Percentiles rank a stretch among this genome's conserved stretches.
These are phyloP conservation scores for Ciconia stormi DNA, from an alignment of 2,113 vertebrate species.

Conservation along the genomic window DNA sequence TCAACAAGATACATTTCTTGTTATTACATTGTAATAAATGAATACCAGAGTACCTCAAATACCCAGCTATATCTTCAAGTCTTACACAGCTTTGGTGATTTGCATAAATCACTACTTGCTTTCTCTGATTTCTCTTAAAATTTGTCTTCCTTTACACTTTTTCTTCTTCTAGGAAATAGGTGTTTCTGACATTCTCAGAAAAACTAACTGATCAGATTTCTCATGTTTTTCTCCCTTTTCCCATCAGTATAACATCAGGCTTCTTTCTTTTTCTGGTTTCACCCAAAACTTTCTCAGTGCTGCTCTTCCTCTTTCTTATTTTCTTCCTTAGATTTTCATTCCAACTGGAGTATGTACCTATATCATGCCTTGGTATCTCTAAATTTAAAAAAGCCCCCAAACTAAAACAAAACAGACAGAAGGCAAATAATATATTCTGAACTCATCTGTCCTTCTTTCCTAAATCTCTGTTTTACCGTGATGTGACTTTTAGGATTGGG, in stretches of 20 bases:
- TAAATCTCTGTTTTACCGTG: not conserved
- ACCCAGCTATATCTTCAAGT: not conserved
- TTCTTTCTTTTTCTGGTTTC: not conserved
- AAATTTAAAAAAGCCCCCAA: not conserved
- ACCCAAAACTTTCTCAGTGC: not conserved
- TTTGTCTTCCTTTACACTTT: not conserved
- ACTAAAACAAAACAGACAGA: not conserved
- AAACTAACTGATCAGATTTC: not conserved
- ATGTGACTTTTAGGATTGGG: not conserved
- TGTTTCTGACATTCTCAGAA: not conserved
- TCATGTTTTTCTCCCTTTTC: not conserved
- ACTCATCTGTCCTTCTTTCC: not conserved
- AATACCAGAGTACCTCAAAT: not conserved
- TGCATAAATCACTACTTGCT: not conserved
- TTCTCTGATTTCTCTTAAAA: not conserved
- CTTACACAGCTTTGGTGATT: not conserved
- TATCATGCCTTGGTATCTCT: not conserved
- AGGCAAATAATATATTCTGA: not conserved
- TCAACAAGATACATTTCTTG: not conserved
- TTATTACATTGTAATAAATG: not conserved
- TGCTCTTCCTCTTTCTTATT: not conserved
- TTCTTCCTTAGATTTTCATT: not conserved
- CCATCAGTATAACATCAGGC: not conserved
- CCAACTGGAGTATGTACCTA: not conserved
- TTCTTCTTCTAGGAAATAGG: not conserved